A percentile compares a stretch with the other conserved stretches of the same genome.
Evolutionary conservation across 2,113 vertebrate genomes (phyloP).

Genomic region (Trematomus loennbergii): DNA sequence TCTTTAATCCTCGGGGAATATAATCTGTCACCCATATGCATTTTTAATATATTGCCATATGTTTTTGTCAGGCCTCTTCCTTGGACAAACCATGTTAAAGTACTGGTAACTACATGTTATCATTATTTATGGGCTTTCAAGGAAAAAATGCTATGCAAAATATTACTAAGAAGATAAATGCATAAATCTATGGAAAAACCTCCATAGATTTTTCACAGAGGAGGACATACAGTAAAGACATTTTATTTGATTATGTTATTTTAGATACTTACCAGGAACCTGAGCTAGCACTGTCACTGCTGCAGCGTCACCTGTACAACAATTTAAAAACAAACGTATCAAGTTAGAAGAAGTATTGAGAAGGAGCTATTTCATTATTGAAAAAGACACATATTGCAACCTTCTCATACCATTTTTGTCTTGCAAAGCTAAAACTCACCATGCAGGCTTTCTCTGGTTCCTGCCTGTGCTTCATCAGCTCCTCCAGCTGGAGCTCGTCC

Average conservation of each 20-base stretch:
- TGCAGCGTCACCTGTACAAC: slow-evolving; percentile 94
- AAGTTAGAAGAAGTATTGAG: slow-evolving; percentile 41
- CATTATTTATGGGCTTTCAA: too few species aligned
- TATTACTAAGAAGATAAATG: too few species aligned
- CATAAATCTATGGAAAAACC: too few species aligned
- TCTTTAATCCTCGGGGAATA: too few species aligned
- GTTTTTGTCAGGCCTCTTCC: too few species aligned
- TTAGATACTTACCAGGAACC: slow-evolving; percentile 88
- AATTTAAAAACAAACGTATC: slow-evolving; percentile 54
- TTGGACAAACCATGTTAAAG: too few species aligned
- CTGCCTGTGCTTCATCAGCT: slow-evolving; percentile 91
- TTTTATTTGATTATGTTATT: background rate
- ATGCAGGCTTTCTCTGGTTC: slow-evolving; percentile 91
- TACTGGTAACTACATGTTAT: too few species aligned
- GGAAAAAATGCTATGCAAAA: too few species aligned
- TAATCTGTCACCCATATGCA: too few species aligned
- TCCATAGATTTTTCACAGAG: too few species aligned
- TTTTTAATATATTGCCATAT: too few species aligned
- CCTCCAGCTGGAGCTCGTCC: slow-evolving; percentile 91
- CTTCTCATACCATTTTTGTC: background rate
- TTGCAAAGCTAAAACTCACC: slow-evolving; percentile 79
- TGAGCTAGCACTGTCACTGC: slow-evolving; percentile 89
- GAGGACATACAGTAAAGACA: background rate
- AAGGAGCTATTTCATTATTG: background rate
- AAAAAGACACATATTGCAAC: background rate